These are phyloP conservation scores for Martes flavigula DNA, from an alignment of 2,797 vertebrate genomes.

Conservation along the genomic window DNA sequence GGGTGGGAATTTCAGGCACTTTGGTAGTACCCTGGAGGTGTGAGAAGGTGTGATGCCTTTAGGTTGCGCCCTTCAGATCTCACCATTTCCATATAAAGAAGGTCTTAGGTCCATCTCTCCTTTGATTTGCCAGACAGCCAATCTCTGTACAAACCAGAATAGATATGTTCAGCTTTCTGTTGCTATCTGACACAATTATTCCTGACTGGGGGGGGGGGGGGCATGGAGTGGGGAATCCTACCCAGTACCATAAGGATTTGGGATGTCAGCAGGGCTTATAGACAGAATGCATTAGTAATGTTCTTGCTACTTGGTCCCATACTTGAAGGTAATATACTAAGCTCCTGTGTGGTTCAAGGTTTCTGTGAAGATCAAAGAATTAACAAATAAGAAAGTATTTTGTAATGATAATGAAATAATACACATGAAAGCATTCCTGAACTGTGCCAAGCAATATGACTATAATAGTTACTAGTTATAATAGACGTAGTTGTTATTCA, in stretches of 20 bases:
- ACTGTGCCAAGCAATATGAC: not conserved
- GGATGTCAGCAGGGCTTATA: not conserved
- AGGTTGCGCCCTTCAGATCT: not conserved
- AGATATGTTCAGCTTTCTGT: not conserved
- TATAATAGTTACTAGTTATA: not conserved
- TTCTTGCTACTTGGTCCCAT: not conserved
- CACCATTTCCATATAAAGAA: not conserved
- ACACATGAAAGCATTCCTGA: not conserved
- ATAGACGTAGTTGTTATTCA: not conserved
- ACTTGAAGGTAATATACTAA: not conserved
- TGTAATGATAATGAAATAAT: not conserved
- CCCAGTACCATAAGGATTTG: not conserved
- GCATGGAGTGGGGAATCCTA: not conserved
- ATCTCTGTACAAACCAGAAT: not conserved
- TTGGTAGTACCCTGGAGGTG: not conserved
- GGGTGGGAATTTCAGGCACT: not conserved
- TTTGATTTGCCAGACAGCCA: not conserved
- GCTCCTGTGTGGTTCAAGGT: not conserved
- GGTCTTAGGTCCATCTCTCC: not conserved
- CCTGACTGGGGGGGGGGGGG: not conserved
- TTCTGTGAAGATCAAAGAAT: not conserved
- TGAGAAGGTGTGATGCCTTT: too few relatives aligned
- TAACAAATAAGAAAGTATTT: not conserved
- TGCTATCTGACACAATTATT: not conserved
- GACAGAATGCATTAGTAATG: not conserved